Percentiles rank a stretch among this genome's conserved stretches.
These are phyloP conservation scores for Plusia festucae DNA, from an alignment of 2,888 invertebrate species.

Conservation along the genomic window DNA sequence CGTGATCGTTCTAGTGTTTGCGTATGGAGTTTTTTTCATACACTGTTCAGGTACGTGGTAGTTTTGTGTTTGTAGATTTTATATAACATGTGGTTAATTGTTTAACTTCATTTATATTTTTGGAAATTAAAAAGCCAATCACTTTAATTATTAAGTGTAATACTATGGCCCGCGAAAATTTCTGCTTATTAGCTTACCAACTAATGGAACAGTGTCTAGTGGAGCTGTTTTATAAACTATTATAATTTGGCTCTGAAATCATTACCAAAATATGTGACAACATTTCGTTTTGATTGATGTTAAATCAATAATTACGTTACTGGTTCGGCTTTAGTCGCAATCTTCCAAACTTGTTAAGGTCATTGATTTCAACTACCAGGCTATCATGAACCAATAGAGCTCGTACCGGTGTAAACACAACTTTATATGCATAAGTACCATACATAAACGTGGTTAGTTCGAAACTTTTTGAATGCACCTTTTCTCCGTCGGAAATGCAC, in stretches of 20 bases:
- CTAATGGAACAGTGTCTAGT: too few species aligned
- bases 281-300: too few species aligned
- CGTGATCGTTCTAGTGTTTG: conserved; percentile 53
- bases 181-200: too few species aligned
- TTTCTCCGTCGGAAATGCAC: neutral
- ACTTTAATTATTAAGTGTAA: too few species aligned
- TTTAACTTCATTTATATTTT: neutral
- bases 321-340: neutral
- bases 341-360: neutral
- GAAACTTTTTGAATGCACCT: neutral
- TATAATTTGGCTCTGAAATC: neutral
- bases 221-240: too few species aligned
- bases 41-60: conserved; percentile 63
- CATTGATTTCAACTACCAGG: neutral
- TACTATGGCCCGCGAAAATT: too few species aligned
- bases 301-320: neutral
- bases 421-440: neutral
- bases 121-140: neutral
- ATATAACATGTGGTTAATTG: neutral
- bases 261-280: too few species aligned
- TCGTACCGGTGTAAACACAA: neutral
- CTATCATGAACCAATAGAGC: neutral
- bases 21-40: conserved; percentile 66
- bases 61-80: neutral
- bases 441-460: conserved; percentile 3